Conservation (phyloP, 2,113 vertebrate species). For the Tympanuchus pallidicinctus region DNA sequence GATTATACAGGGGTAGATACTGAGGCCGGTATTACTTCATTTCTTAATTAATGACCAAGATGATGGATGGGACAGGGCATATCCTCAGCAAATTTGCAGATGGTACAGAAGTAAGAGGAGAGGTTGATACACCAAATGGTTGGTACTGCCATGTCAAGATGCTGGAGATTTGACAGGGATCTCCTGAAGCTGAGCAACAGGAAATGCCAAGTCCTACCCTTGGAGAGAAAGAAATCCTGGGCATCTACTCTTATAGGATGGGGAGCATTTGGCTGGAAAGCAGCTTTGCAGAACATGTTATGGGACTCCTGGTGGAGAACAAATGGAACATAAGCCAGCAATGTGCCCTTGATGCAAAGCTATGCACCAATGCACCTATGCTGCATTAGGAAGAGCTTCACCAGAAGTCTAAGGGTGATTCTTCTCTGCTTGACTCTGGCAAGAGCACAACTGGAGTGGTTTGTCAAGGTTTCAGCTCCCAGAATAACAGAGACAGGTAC, state of each 20-base stretch:
- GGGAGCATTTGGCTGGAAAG: neutral
- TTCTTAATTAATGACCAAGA: neutral
- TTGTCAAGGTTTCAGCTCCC: neutral
- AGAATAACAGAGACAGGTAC: neutral
- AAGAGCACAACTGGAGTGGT: neutral
- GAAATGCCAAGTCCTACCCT: neutral
- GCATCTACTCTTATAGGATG: neutral
- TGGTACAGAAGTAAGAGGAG: neutral
- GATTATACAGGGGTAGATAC: neutral
- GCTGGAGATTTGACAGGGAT: neutral
- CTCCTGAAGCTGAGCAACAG: neutral
- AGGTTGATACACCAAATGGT: neutral
- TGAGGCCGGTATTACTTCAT: neutral
- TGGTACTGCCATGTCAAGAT: neutral
- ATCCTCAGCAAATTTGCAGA: neutral
- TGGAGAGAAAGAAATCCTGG: neutral
- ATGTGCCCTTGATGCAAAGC: accelerated
- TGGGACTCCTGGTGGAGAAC: neutral
- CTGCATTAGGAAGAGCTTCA: accelerated
- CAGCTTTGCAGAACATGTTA: neutral
- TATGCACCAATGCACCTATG: accelerated
- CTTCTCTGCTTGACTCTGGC: neutral
- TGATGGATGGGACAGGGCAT: neutral
- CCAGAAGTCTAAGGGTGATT: neutral
- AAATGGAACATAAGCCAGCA: neutral